Evolutionary conservation across 2,113 vertebrate genomes (phyloP), one percentile per base, ranked within the genome.

Genomic region (Geothlypis trichas): DNA sequence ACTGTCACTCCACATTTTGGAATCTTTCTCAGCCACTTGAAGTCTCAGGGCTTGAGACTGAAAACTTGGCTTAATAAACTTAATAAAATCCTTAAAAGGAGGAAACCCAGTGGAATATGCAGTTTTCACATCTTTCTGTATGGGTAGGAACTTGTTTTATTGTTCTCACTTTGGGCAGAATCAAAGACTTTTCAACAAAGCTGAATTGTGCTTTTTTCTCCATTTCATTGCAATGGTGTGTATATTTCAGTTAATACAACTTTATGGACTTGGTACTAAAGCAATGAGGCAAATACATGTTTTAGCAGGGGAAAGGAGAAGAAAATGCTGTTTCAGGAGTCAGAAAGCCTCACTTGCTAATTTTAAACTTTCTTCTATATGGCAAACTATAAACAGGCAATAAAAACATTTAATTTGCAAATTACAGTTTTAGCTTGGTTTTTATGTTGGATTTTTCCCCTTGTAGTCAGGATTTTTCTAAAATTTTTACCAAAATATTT

Each of bases 281-380:
- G 66, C 49, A 85, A 15, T 85, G 76, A 96, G 57, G 37, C 73
- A 92, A 96, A 76, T 79, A 23, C 7, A 33, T 41, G 13, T 73
- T 58, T 87, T 93, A 85, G 33, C 51, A 82, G 69, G 46, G 23
- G 31, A 84, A 88, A 41, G 33, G 37, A 82, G 65, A 46, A 35
- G 58, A 96, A 93, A 90, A 73, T 85, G 78, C 69, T 83, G 54
- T 65, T 96, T 93, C 87, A 82, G 85, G 87, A 84, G 59, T 67
- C 87, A 55, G 54, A 63, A 67, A 58, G 26, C 33, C n/a, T 79
- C 41, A 59, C 15, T 35, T 91, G 44, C 66, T 77, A 68, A 84
- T 75, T 93, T 54, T 79, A 73, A 61, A 74, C 13, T 86, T 78
- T 49, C 33, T 85, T 90, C 58, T 84, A 61, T 81, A 77, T 84